Conservation (phyloP, 1,140 invertebrate genomes). For the Anoplophora glabripennis region DNA sequence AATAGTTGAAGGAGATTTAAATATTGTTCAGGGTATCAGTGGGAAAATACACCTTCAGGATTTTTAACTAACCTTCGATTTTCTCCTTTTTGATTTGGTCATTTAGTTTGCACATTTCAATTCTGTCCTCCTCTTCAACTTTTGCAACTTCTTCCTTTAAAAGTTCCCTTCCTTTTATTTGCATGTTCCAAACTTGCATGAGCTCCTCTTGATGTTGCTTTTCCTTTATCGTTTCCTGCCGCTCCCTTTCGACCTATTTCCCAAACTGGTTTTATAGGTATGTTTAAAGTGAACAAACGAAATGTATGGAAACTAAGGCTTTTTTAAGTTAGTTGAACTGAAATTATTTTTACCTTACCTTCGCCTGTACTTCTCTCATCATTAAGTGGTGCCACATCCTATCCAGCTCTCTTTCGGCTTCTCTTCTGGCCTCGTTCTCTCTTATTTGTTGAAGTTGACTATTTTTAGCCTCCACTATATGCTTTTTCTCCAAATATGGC, state of each 20-base stretch:
- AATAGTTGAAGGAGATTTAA: not conserved
- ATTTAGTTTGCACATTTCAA: constrained; percentile 34
- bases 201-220: constrained; percentile 30
- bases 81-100: constrained; percentile 38
- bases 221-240: constrained; percentile 35
- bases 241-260: constrained; percentile 38
- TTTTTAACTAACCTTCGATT: constrained; percentile 29
- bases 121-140: constrained; percentile 32
- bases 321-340: too few species aligned
- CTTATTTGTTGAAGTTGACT: constrained; percentile 45
- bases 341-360: constrained; percentile 29
- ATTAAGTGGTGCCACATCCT: constrained; percentile 42
- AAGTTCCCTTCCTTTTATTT: constrained; percentile 41
- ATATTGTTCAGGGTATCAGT: not conserved
- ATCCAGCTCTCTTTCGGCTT: constrained; percentile 42
- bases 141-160: constrained; percentile 31
- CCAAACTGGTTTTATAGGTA: not conserved
- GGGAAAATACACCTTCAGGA: not conserved
- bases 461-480: constrained; percentile 42
- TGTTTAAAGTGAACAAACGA: too few species aligned
- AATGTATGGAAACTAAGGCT: too few species aligned
- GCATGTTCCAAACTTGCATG: constrained; percentile 36
- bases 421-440: constrained; percentile 42
- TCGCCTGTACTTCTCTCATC: constrained; percentile 34
- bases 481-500: constrained; percentile 32